Conservation (phyloP, 2,888 invertebrate genomes). For the Escarpia spicata region DNA sequence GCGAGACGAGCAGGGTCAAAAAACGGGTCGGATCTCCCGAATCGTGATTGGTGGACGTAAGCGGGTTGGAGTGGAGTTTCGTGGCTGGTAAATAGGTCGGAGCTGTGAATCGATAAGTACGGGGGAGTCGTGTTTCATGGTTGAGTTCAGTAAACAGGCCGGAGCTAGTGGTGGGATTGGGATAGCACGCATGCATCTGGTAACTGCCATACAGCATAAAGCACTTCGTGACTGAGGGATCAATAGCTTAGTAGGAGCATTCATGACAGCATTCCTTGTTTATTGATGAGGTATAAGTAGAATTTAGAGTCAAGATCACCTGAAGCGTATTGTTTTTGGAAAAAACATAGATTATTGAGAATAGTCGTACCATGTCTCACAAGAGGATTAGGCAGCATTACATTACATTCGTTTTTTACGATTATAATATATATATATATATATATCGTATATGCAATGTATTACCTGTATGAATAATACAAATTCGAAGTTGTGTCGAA, state of each 20-base stretch:
- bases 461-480: too few species aligned
- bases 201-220: neutral
- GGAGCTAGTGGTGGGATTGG: neutral
- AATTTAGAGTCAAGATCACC: neutral
- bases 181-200: neutral
- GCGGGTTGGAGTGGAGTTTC: neutral
- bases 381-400: too few species aligned
- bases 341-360: too few species aligned
- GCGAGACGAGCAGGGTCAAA: too few species aligned
- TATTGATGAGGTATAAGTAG: neutral
- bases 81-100: neutral
- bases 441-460: too few species aligned
- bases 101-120: neutral
- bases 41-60: neutral
- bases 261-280: neutral
- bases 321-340: neutral
- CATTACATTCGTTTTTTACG: too few species aligned
- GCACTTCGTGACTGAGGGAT: neutral
- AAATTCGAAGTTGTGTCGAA: too few species aligned
- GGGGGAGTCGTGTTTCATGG: neutral
- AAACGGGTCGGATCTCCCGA: too few species aligned
- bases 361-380: too few species aligned
- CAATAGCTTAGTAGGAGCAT: neutral
- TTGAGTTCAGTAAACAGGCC: neutral
- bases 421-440: too few species aligned